phyloP scores from a whole-genome alignment of 2,797 vertebrate genomes.

The Cryptoprocta ferox region DNA sequence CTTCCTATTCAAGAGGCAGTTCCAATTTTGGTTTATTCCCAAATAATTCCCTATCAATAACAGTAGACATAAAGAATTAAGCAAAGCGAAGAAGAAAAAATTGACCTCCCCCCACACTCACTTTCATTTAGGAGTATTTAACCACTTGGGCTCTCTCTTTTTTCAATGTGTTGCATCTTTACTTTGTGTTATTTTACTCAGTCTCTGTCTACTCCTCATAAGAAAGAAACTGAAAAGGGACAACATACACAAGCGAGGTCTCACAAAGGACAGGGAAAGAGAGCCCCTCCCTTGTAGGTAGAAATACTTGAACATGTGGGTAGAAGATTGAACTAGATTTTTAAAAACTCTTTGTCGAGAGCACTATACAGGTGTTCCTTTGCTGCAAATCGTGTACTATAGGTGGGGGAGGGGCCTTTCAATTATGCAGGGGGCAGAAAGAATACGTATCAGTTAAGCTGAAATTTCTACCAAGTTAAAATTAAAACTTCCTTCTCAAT shows the following conservation, averaged over 20 bases:
- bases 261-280: background rate
- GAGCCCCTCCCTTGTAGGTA: background rate
- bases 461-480: conserved; percentile 6
- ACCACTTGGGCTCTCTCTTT: background rate
- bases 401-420: background rate
- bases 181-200: background rate
- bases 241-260: background rate
- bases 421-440: background rate
- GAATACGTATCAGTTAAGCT: background rate
- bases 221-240: background rate
- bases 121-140: background rate
- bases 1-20: background rate
- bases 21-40: background rate
- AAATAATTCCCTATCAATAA: background rate
- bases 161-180: conserved; percentile 14
- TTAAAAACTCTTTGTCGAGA: background rate
- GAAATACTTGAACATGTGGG: too few species aligned
- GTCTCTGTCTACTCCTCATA: background rate
- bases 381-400: background rate
- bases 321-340: background rate
- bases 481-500: conserved; percentile 16
- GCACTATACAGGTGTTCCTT: background rate
- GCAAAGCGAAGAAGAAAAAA: conserved; percentile 28
- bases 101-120: background rate
- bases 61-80: background rate